Evolutionary conservation across 2,113 vertebrate genomes (phyloP).

Genomic region (Dascyllus trimaculatus): DNA sequence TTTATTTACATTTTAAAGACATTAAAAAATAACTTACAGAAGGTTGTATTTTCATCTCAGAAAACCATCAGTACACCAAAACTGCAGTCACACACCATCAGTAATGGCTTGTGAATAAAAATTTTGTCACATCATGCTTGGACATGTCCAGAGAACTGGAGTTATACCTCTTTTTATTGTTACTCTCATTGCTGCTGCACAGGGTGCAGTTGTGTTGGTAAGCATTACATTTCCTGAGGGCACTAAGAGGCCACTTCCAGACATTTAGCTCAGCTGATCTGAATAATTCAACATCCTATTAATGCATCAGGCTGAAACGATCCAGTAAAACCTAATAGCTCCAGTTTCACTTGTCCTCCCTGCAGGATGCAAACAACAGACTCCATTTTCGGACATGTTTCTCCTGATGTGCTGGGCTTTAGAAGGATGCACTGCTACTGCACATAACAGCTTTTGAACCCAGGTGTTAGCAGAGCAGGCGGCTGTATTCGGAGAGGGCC

Average conservation of each 20-base stretch:
- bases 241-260: background rate
- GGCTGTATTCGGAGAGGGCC: conserved; percentile 92
- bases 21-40: background rate
- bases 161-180: background rate
- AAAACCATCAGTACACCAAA: background rate
- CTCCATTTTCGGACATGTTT: background rate
- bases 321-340: background rate
- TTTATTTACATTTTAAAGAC: conserved; percentile 1
- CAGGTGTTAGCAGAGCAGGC: conserved; percentile 85
- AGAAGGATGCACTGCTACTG: background rate
- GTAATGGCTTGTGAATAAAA: background rate
- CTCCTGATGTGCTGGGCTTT: too few relatives aligned
- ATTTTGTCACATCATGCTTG: background rate
- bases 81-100: background rate
- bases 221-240: background rate
- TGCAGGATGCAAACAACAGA: background rate
- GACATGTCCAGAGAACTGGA: background rate
- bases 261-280: background rate
- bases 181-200: too few relatives aligned
- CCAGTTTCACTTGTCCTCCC: background rate
- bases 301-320: too few relatives aligned
- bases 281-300: too few relatives aligned
- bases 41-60: background rate
- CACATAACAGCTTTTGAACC: background rate
- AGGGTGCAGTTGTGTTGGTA: background rate